Percentiles rank a stretch among this genome's conserved stretches.
These are phyloP conservation scores for Chunga burmeisteri DNA, from an alignment of 2,113 vertebrate species.

Conservation along the genomic window DNA sequence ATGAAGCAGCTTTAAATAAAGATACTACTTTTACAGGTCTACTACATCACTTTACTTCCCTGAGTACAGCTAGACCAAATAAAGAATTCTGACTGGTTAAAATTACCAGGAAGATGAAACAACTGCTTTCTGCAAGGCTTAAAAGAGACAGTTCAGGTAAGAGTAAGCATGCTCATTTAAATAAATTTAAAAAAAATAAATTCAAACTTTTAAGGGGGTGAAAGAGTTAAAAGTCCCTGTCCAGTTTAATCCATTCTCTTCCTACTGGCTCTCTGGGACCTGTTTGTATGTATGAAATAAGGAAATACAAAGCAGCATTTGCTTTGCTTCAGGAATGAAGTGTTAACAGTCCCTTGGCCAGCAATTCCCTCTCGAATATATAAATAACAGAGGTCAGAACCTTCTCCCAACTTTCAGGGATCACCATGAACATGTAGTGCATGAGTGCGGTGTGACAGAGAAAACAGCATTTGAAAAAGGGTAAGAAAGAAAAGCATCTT, in stretches of 20 bases:
- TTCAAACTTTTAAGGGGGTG: not conserved
- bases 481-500: not conserved
- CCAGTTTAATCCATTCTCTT: not conserved
- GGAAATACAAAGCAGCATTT: not conserved
- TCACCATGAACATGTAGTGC: not conserved
- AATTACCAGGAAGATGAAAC: not conserved
- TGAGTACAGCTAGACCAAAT: not conserved
- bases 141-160: not conserved
- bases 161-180: not conserved
- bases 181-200: not conserved
- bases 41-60: not conserved
- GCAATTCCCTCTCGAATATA: not conserved
- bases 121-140: not conserved
- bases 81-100: not conserved
- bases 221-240: not conserved
- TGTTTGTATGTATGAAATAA: not conserved
- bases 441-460: accelerated
- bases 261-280: not conserved
- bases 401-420: not conserved
- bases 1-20: not conserved
- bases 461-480: not conserved
- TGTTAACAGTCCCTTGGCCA: not conserved
- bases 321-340: not conserved
- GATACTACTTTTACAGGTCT: not conserved
- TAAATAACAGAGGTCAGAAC: not conserved